Percentiles rank a stretch among this genome's conserved stretches.
These are phyloP conservation scores for Lamellibrachia columna DNA, from an alignment of 2,888 invertebrate species.

Conservation along the genomic window DNA sequence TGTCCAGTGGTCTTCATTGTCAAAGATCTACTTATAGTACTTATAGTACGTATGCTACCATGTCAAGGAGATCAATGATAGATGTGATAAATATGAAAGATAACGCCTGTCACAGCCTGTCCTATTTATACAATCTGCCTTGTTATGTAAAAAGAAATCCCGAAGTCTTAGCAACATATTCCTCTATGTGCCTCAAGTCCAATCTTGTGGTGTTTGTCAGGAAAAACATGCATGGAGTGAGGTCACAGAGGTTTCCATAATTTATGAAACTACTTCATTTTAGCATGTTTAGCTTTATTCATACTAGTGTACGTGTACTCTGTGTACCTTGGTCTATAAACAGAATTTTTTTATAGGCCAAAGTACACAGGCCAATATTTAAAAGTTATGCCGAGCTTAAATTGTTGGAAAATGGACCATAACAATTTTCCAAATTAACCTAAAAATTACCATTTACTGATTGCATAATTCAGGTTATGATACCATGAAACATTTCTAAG, in stretches of 20 bases:
- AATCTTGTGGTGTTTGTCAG: no score
- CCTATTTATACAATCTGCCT: no score
- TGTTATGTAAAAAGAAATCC: no score
- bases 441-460: neutral
- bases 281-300: neutral
- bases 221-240: neutral
- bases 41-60: neutral
- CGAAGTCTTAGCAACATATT: no score
- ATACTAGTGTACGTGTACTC: neutral
- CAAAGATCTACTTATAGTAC: neutral
- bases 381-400: neutral
- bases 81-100: neutral
- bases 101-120: neutral
- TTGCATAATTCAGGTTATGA: neutral
- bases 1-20: neutral
- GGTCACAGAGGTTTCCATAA: neutral
- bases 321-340: neutral
- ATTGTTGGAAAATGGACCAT: neutral
- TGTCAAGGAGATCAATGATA: neutral
- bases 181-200: no score
- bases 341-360: neutral
- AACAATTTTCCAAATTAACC: neutral
- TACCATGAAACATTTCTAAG: neutral
- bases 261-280: neutral
- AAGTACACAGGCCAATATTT: neutral